Conservation (phyloP, 2,888 invertebrate genomes). For the Elegia similella region DNA sequence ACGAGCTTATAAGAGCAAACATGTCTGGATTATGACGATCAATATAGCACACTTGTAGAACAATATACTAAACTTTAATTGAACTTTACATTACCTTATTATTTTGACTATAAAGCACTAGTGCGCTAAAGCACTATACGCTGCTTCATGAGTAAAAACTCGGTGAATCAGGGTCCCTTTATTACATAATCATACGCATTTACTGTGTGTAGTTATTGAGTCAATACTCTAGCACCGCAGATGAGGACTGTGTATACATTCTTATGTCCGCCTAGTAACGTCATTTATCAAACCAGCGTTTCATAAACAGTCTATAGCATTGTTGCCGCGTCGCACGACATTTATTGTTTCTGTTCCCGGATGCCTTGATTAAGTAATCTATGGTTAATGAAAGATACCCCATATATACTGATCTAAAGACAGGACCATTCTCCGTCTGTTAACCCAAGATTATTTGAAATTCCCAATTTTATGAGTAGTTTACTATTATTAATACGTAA, state of each 20-base stretch:
- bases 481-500: not conserved
- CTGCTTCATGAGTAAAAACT: too few relatives aligned
- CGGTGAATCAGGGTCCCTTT: too few relatives aligned
- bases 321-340: constrained; percentile 68
- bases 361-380: constrained; percentile 58
- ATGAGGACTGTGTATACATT: constrained; percentile 63
- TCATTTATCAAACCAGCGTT: constrained; percentile 67
- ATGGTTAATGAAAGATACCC: constrained; percentile 39
- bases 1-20: too few relatives aligned
- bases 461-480: not conserved
- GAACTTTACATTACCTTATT: too few relatives aligned
- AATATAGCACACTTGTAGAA: too few relatives aligned
- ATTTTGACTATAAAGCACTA: too few relatives aligned
- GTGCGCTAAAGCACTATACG: too few relatives aligned
- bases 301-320: constrained; percentile 69
- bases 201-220: too few relatives aligned
- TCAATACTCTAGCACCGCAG: constrained; percentile 43
- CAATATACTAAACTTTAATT: too few relatives aligned
- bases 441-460: constrained; percentile 30
- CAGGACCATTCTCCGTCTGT: constrained; percentile 32
- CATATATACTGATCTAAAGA: constrained; percentile 32
- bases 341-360: constrained; percentile 61
- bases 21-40: too few relatives aligned
- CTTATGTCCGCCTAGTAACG: constrained; percentile 38
- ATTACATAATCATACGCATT: too few relatives aligned